Evolutionary conservation across 1,140 invertebrate genomes (phyloP).

Genomic region (Diorhabda sublineata): DNA sequence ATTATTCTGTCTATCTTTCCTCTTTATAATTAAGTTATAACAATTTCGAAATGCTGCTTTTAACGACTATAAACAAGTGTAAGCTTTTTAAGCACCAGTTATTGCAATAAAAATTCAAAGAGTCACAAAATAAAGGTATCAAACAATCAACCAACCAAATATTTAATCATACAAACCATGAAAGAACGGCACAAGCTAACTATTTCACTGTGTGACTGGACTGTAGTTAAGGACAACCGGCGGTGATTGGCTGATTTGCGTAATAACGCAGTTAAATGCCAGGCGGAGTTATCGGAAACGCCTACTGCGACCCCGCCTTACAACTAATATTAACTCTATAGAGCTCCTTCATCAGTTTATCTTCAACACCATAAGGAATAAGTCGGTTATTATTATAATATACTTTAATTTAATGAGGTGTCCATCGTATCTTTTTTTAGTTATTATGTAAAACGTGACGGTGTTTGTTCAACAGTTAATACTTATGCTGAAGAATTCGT

Average conservation of each 20-base stretch:
- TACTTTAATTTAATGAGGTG: background rate
- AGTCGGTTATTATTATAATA: slow-evolving; percentile 21
- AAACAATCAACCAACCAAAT: slow-evolving; percentile 23
- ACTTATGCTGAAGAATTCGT: slow-evolving; percentile 41
- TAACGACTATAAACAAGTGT: slow-evolving; percentile 42
- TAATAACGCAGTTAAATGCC: slow-evolving; percentile 28
- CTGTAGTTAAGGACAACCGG: slow-evolving; percentile 28
- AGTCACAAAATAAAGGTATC: slow-evolving; percentile 36
- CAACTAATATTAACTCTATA: slow-evolving; percentile 15
- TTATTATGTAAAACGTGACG: background rate
- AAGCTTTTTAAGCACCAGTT: slow-evolving; percentile 41
- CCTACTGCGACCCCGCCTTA: slow-evolving; percentile 21
- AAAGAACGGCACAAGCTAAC: background rate
- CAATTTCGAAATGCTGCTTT: slow-evolving; percentile 41
- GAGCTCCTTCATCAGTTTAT: slow-evolving; percentile 35
- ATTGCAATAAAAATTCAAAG: slow-evolving; percentile 39
- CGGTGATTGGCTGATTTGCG: slow-evolving; percentile 33
- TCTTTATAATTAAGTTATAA: slow-evolving; percentile 44
- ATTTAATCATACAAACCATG: background rate
- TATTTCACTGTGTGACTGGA: slow-evolving; percentile 23
- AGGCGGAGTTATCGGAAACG: slow-evolving; percentile 18
- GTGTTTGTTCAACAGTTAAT: slow-evolving; percentile 5
- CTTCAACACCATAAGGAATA: slow-evolving; percentile 27
- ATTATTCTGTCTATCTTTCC: slow-evolving; percentile 19
- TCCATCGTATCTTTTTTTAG: background rate